Evolutionary conservation across 2,113 vertebrate genomes (phyloP).

Genomic region (Myrmophylax atrothorax): DNA sequence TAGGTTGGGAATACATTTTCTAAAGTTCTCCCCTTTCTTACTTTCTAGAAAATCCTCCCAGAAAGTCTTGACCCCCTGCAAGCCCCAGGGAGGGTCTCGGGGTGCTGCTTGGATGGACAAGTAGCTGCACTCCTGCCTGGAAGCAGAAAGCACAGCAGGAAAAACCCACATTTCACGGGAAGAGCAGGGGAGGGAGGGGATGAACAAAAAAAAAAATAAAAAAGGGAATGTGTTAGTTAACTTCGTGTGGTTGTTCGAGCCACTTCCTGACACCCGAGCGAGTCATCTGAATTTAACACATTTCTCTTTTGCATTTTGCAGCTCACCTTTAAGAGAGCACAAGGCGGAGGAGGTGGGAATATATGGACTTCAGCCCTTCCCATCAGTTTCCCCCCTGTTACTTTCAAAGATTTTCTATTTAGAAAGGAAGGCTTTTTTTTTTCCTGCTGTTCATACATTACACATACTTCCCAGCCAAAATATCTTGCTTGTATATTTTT

Average conservation of each 20-base stretch:
- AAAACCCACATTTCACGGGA: conserved; percentile 20
- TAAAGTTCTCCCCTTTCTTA: neutral
- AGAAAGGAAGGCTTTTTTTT: conserved; percentile 52
- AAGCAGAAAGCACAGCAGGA: conserved; percentile 43
- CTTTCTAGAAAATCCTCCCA: conserved; percentile 29
- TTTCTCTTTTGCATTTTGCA: conserved; percentile 70
- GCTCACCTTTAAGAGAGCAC: conserved; percentile 68
- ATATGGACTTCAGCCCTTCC: conserved; percentile 68
- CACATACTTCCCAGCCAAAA: conserved; percentile 65
- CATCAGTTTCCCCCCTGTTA: conserved; percentile 68
- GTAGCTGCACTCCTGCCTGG: neutral
- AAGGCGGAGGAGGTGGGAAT: conserved; percentile 68
- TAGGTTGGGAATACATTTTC: neutral
- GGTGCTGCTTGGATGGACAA: conserved; percentile 26
- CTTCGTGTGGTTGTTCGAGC: conserved; percentile 52
- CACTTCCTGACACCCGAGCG: conserved; percentile 63
- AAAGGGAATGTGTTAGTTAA: conserved; percentile 56
- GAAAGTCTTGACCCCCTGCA: conserved; percentile 3
- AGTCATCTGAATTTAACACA: conserved; percentile 71
- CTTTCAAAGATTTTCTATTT: conserved; percentile 71
- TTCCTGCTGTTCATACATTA: conserved; percentile 68
- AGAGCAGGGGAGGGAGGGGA: neutral
- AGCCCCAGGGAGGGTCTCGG: neutral
- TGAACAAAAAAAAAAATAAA: neutral
- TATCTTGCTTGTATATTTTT: conserved; percentile 64